Evolutionary conservation across 2,888 invertebrate genomes (phyloP), one percentile per base, ranked within the genome.

Genomic region (Bruchidius siliquastri): DNA sequence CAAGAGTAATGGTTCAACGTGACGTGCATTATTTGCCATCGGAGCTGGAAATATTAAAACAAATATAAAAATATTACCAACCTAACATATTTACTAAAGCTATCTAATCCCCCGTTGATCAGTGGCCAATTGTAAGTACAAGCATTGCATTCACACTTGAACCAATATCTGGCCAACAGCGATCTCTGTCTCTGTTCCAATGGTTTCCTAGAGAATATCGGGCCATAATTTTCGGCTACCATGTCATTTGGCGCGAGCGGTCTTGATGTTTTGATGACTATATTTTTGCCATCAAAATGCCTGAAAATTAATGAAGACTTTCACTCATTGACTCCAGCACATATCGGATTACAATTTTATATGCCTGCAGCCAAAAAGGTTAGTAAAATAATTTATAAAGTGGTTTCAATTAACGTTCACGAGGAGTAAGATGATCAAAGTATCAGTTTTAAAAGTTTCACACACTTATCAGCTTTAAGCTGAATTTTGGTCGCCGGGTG

Each of bases 191-290:
- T 88, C 71, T 91, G 90, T 22, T 85, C 84, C 3, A 89, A 80
- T 70, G 84, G 85, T 78, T 87, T 87, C 76, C 91, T 89, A 0
- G 89, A 90, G 83, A 94, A 95, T 80, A 93, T 89, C 0, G 95
- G 95, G 0, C 95, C 96, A 84, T 96, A 96, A 86, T 95, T 95
- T 82, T 96, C 96, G 0, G 92, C 91, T 0, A 95, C 89, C n/a
- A 90, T 82, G 68, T 93, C 92, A 0, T 93, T 93, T 0, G 89
- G 85, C 4, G 87, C 82, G 72, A 95, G 85, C 0, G 93, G 92
- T 3, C 93, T 89, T 0, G 89, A 88, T 0, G 94, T 90, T 10
- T 90, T 88, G 0, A 95, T 87, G 0, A 95, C 90, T 71, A 96
- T 90, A 73, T 90, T 90, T 74, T 91, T 91, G 0, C 94, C 94